Base-by-base conservation (phyloP, 1,140 invertebrate species). In the Phocides pigmalion region DNA sequence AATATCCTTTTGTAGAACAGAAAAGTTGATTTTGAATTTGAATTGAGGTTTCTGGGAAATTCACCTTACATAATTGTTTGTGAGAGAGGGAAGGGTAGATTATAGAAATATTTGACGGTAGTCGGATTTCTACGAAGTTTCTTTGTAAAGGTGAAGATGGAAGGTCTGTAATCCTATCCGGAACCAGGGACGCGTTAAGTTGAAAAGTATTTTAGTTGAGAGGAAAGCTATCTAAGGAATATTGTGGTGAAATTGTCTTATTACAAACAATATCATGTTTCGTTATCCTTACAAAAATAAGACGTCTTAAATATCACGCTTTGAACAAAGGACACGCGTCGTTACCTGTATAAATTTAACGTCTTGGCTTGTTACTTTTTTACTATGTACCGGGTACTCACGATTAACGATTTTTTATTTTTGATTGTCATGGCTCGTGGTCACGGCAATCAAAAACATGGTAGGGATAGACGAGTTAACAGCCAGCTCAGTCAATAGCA, bases 1-100 rank as follows among this genome's bases (percentile, higher is more conserved):
- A 81, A 82, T 83, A 76, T 79, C 72, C 76, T 73, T 83, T 85
- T 83, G 77, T 83, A 56, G 56, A 74, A 73, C 50, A 63, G 69
- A 50, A 72, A 82, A 81, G 74, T 79, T 76, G 72, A 74, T 79
- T 84, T 74, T 47, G 44, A 76, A 74, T 79, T 81, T 70, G 64
- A 71, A 76, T 79, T 67, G 53, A 59, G 54, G 47, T 59, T 22
- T n/a, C 14, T 47, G n/a, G 14, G 51, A 66, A 66, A 15, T 56
- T 62, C 42, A 54, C 42, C 25, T 59, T 35, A 47, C 42, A 49
- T 61, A 49, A 61, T 61, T 61, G 32, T 39, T 61, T 61, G 56
- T 42, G 54, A 32, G 41, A 59, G 11, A 17, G 19, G 20, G 25
- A 59, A 37, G 22, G 17, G 42, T 20, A 19, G 12, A 4, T 15